phyloP scores from a whole-genome alignment of 2,888 invertebrate genomes.

The Sycophila texana region DNA sequence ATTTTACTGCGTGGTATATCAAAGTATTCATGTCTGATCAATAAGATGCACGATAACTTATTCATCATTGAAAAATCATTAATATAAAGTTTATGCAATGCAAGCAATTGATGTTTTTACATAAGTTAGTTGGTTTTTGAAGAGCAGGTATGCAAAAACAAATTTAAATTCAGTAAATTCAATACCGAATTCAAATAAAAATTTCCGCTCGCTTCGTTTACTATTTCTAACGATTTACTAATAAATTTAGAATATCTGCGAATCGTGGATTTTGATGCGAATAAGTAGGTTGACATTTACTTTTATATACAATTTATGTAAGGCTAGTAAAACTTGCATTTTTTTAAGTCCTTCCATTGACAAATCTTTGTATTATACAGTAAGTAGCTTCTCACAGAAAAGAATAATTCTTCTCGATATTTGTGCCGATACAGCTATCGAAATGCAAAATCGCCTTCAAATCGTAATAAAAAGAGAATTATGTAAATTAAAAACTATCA shows the following conservation, averaged over 20 bases:
- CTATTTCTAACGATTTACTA: background rate
- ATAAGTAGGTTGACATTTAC: no score
- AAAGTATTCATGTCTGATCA: background rate
- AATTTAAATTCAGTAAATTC: no score
- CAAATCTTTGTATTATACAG: background rate
- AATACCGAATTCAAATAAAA: no score
- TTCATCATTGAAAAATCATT: no score
- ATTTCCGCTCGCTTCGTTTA: no score
- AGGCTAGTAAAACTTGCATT: constrained; percentile 17
- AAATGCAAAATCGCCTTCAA: constrained; percentile 41
- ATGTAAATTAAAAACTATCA: constrained; percentile 30
- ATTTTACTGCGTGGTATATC: constrained; percentile 3
- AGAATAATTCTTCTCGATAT: constrained; percentile 15
- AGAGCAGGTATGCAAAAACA: no score
- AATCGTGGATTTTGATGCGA: no score
- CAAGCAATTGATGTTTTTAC: no score
- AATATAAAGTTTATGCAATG: no score
- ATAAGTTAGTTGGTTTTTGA: no score
- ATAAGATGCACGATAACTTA: no score
- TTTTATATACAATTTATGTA: constrained; percentile 14
- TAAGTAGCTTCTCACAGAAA: constrained; percentile 22
- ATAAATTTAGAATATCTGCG: no score
- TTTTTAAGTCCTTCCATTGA: constrained; percentile 33
- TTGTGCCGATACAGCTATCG: constrained; percentile 4
- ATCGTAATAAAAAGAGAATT: constrained; percentile 37